Conservation (phyloP, 35 echinoderm and acorn worm species). For the Apostichopus parvimensis region DNA sequence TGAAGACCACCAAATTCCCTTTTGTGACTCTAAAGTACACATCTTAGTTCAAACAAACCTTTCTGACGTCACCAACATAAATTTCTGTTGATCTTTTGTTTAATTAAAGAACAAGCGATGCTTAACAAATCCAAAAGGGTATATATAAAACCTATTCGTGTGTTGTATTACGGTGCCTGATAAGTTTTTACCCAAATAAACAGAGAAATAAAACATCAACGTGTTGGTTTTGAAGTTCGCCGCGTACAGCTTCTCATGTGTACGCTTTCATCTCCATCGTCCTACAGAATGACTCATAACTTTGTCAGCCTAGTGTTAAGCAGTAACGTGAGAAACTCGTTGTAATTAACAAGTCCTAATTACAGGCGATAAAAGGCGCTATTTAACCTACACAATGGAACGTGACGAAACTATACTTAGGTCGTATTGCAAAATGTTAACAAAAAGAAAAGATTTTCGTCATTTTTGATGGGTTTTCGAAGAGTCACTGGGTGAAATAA, state of each 20-base stretch:
- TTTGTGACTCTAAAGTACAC: background rate
- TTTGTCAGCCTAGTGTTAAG: slow-evolving; percentile 41
- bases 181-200: slow-evolving; percentile 44
- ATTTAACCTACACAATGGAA: slow-evolving; percentile 29
- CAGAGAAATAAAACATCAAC: slow-evolving; percentile 43
- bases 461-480: slow-evolving; percentile 15
- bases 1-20: no score
- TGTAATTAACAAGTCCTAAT: slow-evolving; percentile 47
- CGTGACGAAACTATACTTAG: background rate
- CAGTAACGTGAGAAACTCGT: slow-evolving; percentile 37
- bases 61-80: background rate
- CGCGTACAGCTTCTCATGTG: background rate
- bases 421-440: background rate
- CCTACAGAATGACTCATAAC: slow-evolving; percentile 2
- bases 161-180: slow-evolving; percentile 41
- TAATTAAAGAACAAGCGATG: slow-evolving; percentile 43
- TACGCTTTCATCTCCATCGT: background rate
- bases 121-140: slow-evolving; percentile 27
- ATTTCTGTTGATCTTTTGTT: background rate
- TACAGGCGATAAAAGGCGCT: slow-evolving; percentile 36
- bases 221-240: slow-evolving; percentile 39
- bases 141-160: slow-evolving; percentile 46
- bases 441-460: slow-evolving; percentile 15
- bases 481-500: slow-evolving; percentile 4
- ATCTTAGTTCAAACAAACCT: background rate